These are phyloP conservation scores for Battus philenor DNA, from an alignment of 1,140 invertebrate species.

Conservation along the genomic window DNA sequence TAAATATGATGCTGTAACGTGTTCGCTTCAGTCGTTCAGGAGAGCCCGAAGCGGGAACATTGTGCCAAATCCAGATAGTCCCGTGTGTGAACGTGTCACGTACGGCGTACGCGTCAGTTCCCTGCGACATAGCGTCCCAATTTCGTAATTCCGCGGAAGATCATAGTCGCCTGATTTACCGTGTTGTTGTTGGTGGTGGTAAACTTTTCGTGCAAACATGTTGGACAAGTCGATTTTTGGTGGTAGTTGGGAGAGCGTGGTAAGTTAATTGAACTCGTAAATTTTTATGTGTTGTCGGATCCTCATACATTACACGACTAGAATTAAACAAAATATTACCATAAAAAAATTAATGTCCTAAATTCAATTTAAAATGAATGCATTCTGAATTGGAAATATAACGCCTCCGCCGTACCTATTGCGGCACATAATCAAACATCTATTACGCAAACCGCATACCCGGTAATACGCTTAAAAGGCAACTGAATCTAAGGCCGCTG, in stretches of 20 bases:
- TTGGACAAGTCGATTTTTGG: slow-evolving; percentile 64
- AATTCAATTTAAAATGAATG: no score
- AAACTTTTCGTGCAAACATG: slow-evolving; percentile 39
- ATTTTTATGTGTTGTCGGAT: no score
- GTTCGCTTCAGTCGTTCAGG: slow-evolving; percentile 60
- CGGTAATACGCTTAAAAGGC: slow-evolving; percentile 56
- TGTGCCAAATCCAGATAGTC: slow-evolving; percentile 47
- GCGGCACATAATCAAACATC: slow-evolving; percentile 24
- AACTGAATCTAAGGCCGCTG: slow-evolving; percentile 47
- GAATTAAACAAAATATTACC: no score
- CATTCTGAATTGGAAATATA: no score
- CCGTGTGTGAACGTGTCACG: slow-evolving; percentile 49
- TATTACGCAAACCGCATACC: slow-evolving; percentile 55
- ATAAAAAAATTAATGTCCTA: no score
- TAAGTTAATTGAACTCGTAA: slow-evolving; percentile 32
- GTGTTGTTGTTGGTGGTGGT: slow-evolving; percentile 30
- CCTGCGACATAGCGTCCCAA: slow-evolving; percentile 26
- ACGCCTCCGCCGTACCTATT: no score
- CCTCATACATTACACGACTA: no score
- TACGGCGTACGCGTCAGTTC: slow-evolving; percentile 27
- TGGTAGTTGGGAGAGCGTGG: slow-evolving; percentile 70
- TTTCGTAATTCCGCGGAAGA: slow-evolving; percentile 28
- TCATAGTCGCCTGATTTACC: no score
- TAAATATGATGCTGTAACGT: slow-evolving; percentile 61
- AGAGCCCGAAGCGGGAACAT: slow-evolving; percentile 42